Percentiles rank a stretch among this genome's conserved stretches.
Evolutionary conservation across 2,888 invertebrate species (phyloP).

Genomic region (Rhopalosiphum nymphaeae): DNA sequence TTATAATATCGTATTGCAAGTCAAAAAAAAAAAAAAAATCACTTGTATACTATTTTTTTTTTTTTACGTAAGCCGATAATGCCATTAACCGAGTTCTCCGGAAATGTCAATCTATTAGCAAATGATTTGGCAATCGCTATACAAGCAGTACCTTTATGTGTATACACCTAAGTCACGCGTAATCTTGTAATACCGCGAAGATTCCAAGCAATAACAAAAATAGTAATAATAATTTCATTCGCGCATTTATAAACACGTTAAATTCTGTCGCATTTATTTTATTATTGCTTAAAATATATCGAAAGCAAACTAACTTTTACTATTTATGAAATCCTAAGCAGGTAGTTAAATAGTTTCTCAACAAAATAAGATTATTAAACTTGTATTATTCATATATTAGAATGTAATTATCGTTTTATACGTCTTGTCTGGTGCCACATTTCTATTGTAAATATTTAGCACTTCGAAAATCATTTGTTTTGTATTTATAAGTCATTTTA

Average conservation of each 20-base stretch:
- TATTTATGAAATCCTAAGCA: not conserved
- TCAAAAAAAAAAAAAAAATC: constrained; percentile 4
- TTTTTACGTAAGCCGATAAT: constrained; percentile 19
- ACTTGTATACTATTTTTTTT: not conserved
- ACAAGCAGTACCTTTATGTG: not conserved
- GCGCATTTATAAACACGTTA: not conserved
- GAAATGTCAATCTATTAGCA: constrained; percentile 18
- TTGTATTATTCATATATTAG: not conserved
- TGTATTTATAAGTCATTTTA: not conserved
- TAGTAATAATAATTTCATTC: not conserved
- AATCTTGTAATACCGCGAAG: not conserved
- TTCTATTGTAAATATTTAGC: not conserved
- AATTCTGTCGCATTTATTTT: not conserved
- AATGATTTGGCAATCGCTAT: not conserved
- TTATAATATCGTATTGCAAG: constrained; percentile 29
- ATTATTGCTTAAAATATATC: not conserved
- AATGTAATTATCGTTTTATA: not conserved
- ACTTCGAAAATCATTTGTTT: not conserved
- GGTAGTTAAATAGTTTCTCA: not conserved
- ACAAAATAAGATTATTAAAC: not conserved
- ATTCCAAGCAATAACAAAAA: not conserved
- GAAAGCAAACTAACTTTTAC: not conserved
- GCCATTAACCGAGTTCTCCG: not conserved
- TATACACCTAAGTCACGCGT: not conserved
- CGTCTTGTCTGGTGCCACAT: not conserved